Evolutionary conservation across 2,888 invertebrate species (phyloP).

Genomic region (Caenorhabditis sulstoni): DNA sequence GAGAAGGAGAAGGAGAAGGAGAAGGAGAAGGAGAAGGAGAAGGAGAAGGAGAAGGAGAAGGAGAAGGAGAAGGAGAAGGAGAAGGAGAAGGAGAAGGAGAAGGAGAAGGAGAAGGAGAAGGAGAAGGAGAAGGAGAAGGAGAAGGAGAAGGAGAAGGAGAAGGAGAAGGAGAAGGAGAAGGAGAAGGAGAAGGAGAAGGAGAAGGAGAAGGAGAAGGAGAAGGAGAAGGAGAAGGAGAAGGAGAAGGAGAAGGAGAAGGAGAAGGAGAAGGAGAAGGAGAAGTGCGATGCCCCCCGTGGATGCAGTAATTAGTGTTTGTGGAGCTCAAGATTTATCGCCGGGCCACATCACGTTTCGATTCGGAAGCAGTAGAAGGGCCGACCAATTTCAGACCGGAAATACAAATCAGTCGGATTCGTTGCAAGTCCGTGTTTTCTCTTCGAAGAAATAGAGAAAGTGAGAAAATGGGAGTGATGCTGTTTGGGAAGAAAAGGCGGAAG

Average conservation of each 20-base stretch:
- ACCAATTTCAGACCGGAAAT: neutral
- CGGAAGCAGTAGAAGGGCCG: neutral
- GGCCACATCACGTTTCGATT: slow-evolving; percentile 10
- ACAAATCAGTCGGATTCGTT: neutral
- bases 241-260: neutral
- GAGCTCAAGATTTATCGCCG: slow-evolving; percentile 39
- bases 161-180: neutral
- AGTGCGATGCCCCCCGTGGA: too few species aligned
- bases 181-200: neutral
- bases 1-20: neutral
- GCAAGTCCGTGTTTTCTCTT: neutral
- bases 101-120: neutral
- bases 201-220: neutral
- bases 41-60: neutral
- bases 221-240: neutral
- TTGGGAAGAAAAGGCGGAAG: neutral
- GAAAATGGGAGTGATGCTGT: neutral
- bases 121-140: neutral
- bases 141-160: neutral
- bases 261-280: neutral
- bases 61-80: neutral
- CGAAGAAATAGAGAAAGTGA: neutral
- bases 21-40: neutral
- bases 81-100: neutral
- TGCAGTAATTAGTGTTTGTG: slow-evolving; percentile 8